These are phyloP conservation scores for Perithous albicinctus DNA, from an alignment of 2,888 invertebrate species.

Conservation along the genomic window DNA sequence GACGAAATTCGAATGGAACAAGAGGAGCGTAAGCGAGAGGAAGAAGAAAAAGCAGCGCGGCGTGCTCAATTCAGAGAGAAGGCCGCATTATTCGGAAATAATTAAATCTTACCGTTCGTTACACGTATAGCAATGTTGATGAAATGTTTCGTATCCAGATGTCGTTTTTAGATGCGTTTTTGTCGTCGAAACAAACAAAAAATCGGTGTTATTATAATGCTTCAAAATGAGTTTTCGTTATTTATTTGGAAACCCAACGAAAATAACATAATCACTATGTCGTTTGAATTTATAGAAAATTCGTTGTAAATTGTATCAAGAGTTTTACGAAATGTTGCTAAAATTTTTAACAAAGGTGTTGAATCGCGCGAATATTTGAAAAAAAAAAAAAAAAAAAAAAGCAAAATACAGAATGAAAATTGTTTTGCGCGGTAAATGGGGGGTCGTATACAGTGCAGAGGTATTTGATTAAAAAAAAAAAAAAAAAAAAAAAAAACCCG, in stretches of 20 bases:
- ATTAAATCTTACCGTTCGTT: constrained; percentile 68
- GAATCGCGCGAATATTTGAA: constrained; percentile 13
- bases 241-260: constrained; percentile 24
- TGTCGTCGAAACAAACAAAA: constrained; percentile 31
- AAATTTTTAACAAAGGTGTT: constrained; percentile 26
- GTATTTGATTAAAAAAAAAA: no score
- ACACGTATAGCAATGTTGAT: constrained; percentile 1
- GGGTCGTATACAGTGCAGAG: constrained; percentile 6
- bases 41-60: constrained; percentile 93
- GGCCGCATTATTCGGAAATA: constrained; percentile 92
- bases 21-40: constrained; percentile 93
- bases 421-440: neutral
- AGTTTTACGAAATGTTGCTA: constrained; percentile 57
- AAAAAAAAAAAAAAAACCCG: no score
- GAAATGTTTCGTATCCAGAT: constrained; percentile 38
- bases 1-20: constrained; percentile 97
- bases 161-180: constrained; percentile 58
- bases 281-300: constrained; percentile 17
- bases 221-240: constrained; percentile 46
- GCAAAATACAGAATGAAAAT: constrained; percentile 1
- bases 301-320: constrained; percentile 44
- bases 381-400: no score
- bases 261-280: constrained; percentile 10
- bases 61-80: constrained; percentile 95
- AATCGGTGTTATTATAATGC: constrained; percentile 48